Evolutionary conservation across 2,888 invertebrate species (phyloP), one percentile per base, ranked within the genome.

Genomic region (Ischnus inquisitorius): DNA sequence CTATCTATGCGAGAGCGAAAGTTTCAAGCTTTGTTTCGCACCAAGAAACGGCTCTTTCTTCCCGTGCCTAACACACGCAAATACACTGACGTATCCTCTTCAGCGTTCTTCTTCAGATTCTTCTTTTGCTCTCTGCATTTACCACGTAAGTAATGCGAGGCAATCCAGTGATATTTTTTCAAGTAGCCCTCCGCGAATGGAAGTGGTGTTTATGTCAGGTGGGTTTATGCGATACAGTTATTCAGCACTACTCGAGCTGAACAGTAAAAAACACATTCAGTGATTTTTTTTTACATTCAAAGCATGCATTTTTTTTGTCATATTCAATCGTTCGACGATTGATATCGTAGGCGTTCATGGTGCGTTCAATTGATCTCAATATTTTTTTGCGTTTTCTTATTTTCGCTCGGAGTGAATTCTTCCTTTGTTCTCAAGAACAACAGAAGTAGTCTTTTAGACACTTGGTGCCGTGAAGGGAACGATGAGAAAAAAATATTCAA

Each of bases 181-280:
- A 93, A 93, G 93, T 93, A 92, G 92, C 92, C 93, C 92, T 92
- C 90, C 83, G 82, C 88, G 91, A 90, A 92, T 92, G 91, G 90
- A 90, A 71, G 25, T 41, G 60, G 34, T 43, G 67, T 48, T 25
- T 68, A 75, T 48, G 60, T 25, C 46, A 48, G 65, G 39, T 22
- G 25, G 76, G 51, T 43, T 69, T 71, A 67, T 74, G 65, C 48
- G 28, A 41, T 25, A 39, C 54, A 71, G 46, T 41, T 43, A 62
- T 41, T 71, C 51, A 14, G 6, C 28, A 12, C 60, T 1, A 46
- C 39, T 34, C n/a, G 22, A 57, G 41, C 16, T 46, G 34, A 34
- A 16, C 54, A 54, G 19, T 54, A 16, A 19, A 1, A 16, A 19
- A 8, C 3, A 12, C 43, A 46, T 12, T 10, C 14, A 25, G 19